Conservation (phyloP, 2,113 vertebrate species). For the Nipponia nippon region DNA sequence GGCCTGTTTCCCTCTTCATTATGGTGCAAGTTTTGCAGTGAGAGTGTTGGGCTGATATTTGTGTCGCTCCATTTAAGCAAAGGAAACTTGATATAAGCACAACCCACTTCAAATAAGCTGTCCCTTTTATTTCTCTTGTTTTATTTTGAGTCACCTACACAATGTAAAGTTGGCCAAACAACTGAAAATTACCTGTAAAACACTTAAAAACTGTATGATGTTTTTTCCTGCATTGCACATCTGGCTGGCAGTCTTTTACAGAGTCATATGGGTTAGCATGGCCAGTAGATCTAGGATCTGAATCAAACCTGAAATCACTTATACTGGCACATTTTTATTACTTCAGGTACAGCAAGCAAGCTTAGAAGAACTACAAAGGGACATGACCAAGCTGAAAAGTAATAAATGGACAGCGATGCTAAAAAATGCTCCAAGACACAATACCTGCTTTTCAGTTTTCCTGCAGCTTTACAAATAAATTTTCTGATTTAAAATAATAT, state of each 20-base stretch:
- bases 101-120: background rate
- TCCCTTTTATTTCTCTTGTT: background rate
- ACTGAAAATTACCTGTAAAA: background rate
- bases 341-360: background rate
- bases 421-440: background rate
- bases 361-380: background rate
- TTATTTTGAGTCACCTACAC: background rate
- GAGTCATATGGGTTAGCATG: background rate
- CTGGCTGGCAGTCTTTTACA: background rate
- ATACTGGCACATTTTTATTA: background rate
- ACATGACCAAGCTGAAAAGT: background rate
- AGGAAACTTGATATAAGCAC: background rate
- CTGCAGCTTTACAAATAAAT: background rate
- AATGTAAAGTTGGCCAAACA: background rate
- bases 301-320: background rate
- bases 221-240: background rate
- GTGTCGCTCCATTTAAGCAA: background rate
- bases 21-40: background rate
- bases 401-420: background rate
- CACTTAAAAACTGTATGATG: background rate
- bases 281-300: background rate
- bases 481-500: background rate
- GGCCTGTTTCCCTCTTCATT: background rate
- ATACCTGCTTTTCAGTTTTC: background rate
- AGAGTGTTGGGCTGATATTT: background rate